Base-by-base conservation (phyloP, 1,140 invertebrate genomes). In the Aphelinus atriplicis region DNA sequence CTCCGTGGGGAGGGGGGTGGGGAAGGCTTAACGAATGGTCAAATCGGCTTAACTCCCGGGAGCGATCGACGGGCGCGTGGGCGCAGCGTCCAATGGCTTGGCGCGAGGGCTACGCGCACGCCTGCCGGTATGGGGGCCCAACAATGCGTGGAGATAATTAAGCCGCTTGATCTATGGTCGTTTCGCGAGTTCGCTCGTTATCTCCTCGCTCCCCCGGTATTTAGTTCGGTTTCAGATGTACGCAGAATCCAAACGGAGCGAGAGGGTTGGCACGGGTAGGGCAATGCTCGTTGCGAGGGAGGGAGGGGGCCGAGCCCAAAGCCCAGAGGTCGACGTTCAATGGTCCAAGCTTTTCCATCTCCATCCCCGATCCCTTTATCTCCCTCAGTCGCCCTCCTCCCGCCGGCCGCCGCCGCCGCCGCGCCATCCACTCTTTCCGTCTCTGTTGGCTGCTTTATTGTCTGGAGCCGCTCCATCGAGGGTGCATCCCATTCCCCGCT, bases 121-220 rank as follows among this genome's bases (percentile, higher is more conserved):
- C 7, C 1, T 66, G 78, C 51, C 51, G 51, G 51, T 6, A 53
- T 6, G 51, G 51, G 51, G 51, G 51, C 26, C 26, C 51, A 53
- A 53, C 51, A 53, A 70, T 63, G 45, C 60, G 84, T 84, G 81
- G 82, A 86, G 86, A 87, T 87, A 87, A 88, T 88, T 88, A 87
- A 88, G 86, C 85, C 82, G 80, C 77, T 80, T 88, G 87, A 88
- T 87, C 81, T 87, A 88, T 87, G 82, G 84, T 77, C 85, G 79
- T 85, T 88, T 88, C 86, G 86, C 87, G 86, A 88, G 85, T 88
- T 88, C 83, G 86, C 87, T 88, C 87, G 87, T 88, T 88, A 88
- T 88, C 87, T 88, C 86, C 85, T 84, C 70, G n/a, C 72, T 68
- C 73, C 61, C 56, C 68, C 57, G 77, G 82, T 84, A 84, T 86